These are phyloP conservation scores for Capreolus pygargus DNA, from an alignment of 2,113 vertebrate genomes.

Conservation along the genomic window DNA sequence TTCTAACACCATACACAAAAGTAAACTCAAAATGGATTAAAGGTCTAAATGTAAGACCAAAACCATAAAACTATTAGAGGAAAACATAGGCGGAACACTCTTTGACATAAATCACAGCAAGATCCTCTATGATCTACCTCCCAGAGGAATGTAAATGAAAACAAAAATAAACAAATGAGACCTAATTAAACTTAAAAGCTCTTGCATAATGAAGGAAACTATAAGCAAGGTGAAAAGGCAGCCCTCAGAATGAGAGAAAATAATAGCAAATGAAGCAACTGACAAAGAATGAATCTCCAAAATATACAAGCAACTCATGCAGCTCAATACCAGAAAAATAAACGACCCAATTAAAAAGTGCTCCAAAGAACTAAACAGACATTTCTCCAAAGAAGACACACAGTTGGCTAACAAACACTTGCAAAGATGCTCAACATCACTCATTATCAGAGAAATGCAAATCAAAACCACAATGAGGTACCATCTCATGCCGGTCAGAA, in stretches of 20 bases:
- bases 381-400: background rate
- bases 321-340: background rate
- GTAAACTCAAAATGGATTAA: background rate
- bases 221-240: background rate
- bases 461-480: background rate
- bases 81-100: background rate
- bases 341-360: background rate
- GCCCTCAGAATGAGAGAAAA: background rate
- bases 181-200: background rate
- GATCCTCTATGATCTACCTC: background rate
- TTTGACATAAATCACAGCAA: background rate
- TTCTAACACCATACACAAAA: background rate
- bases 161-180: background rate
- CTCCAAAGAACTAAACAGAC: background rate
- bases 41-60: background rate
- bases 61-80: background rate
- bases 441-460: background rate
- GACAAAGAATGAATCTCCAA: background rate
- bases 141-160: background rate
- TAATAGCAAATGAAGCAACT: background rate
- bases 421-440: background rate
- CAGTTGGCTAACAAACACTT: background rate
- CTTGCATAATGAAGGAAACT: background rate
- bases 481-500: background rate
- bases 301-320: background rate